phyloP scores from a whole-genome alignment of 2,888 invertebrate species.

The Ormyrus nitidulus region DNA sequence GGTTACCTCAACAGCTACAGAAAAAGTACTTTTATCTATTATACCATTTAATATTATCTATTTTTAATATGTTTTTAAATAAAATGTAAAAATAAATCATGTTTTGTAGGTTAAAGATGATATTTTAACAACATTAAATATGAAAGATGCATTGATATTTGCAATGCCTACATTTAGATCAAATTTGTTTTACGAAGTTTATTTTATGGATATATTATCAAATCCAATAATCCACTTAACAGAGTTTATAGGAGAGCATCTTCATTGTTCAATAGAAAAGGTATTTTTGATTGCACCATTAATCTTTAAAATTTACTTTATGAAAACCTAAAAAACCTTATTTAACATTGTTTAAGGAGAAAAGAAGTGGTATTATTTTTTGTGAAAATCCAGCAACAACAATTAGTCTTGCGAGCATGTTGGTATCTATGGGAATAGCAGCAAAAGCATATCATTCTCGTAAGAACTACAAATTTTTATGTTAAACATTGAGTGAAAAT shows the following conservation, averaged over 20 bases:
- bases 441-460: neutral
- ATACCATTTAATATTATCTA: neutral
- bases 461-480: neutral
- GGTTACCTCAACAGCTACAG: neutral
- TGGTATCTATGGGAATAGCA: constrained; percentile 3
- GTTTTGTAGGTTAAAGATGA: constrained; percentile 77
- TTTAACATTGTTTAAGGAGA: neutral
- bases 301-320: neutral
- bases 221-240: constrained; percentile 89
- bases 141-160: constrained; percentile 83
- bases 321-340: too few relatives aligned
- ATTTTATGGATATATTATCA: constrained; percentile 71
- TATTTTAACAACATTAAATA: constrained; percentile 84
- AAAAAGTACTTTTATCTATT: neutral
- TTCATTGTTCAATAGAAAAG: constrained; percentile 70
- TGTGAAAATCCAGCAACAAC: constrained; percentile 1
- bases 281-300: neutral
- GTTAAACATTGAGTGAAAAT: too few relatives aligned
- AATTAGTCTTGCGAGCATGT: neutral
- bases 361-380: constrained; percentile 15
- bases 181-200: too few relatives aligned
- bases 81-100: too few relatives aligned
- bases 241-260: constrained; percentile 82
- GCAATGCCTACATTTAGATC: constrained; percentile 79
- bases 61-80: neutral